Base-by-base conservation (phyloP, 2,888 invertebrate genomes). In the Sarcophaga carnaria region DNA sequence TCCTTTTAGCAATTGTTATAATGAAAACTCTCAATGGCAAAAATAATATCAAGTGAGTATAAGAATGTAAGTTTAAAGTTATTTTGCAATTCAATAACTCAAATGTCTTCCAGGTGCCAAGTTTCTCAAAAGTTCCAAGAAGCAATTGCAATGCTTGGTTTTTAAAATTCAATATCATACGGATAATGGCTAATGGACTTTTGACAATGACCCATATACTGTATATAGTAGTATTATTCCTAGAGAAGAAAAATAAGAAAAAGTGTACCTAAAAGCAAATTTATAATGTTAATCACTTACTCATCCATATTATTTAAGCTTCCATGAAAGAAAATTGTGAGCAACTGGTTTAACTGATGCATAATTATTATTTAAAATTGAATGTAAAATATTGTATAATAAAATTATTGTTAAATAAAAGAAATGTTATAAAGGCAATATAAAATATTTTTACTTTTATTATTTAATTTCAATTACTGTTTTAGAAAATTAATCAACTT, bases 1-100 rank as follows among this genome's bases (percentile, higher is more conserved):
- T 78, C 20, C 59, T 90, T 4, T 74, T 90, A 20, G 88, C 89
- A 3, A 79, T 88, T 62, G 75, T 89, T 20, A 49, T 88, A 17
- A 71, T 89, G 37, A 89, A 89, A 84, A 88, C 89, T 8, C 66
- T 90, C 0, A 86, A 72, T 71, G 84, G 84, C 6, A 87, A 88
- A n/a, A 81, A 79, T 12, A 83, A 89, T 17, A 77, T 88, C 4
- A 83, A 89, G 90, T 90, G 87, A 80, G 89, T 82, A 67, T 37
- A 37, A 64, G 25, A 14, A 54, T 17, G 54, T 14, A 54, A 54
- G 14, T 14, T 17, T 14, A 14, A 54, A 54, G 54, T 14, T 54
- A 17, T 14, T 54, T 54, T 37, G 10, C 8, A 54, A 54, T 54
- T 54, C 17, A 17, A 54, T 54, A 54, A 54, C 17, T 4, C 5